A percentile compares a stretch with the other conserved stretches of the same genome.
Evolutionary conservation across 1,140 invertebrate species (phyloP).

Genomic region (Halesus radiatus): DNA sequence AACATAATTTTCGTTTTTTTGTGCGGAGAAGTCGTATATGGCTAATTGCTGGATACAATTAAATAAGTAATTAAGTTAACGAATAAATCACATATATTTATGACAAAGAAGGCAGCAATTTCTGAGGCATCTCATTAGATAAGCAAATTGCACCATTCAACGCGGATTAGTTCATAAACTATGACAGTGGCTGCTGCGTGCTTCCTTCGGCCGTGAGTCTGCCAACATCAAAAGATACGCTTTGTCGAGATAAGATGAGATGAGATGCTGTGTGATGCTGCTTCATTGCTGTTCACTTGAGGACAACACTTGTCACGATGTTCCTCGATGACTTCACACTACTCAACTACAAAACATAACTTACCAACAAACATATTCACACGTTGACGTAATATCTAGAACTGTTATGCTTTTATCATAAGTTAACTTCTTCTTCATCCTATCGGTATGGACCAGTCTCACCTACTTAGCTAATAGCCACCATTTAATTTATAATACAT

Average conservation of each 20-base stretch:
- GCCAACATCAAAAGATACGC: no score
- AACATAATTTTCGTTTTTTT: no score
- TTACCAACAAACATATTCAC: not conserved
- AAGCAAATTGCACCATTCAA: no score
- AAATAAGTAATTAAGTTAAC: no score
- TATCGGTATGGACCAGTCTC: not conserved
- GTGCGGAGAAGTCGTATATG: no score
- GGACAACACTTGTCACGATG: conserved; percentile 27
- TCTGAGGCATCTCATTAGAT: no score
- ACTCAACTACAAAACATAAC: not conserved
- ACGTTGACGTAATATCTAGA: conserved; percentile 19
- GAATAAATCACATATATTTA: no score
- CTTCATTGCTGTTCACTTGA: conserved; percentile 17
- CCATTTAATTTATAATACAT: not conserved
- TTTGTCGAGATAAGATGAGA: not conserved
- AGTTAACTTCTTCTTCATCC: no score
- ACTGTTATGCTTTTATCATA: not conserved
- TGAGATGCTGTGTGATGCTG: not conserved
- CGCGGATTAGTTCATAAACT: no score
- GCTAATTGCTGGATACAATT: no score
- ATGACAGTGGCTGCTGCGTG: not conserved
- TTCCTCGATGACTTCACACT: conserved; percentile 17
- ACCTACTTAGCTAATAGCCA: not conserved
- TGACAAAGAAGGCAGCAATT: no score
- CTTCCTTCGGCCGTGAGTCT: not conserved